Percentiles rank a stretch among this genome's conserved stretches.
Conservation (phyloP, 2,888 invertebrate species). For the Rotaria socialis region DNA sequence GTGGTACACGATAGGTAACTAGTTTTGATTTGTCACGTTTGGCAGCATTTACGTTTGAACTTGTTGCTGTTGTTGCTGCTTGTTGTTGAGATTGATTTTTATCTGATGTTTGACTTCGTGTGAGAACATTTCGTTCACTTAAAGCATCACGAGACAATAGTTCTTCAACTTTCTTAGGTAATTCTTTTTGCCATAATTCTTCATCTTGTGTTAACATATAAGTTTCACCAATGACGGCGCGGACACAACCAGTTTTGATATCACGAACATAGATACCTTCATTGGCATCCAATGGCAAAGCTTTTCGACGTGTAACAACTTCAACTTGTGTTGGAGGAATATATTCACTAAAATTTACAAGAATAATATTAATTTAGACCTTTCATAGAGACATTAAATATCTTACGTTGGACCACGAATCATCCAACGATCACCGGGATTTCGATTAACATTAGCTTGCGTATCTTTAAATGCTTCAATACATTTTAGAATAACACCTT, state of each 20-base stretch:
- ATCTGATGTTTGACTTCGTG: conserved; percentile 33
- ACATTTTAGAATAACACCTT: conserved; percentile 61
- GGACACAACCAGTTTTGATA: conserved; percentile 57
- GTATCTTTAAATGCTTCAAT: conserved; percentile 46
- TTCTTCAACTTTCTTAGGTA: conserved; percentile 56
- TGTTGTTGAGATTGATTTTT: background rate
- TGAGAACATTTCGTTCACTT: conserved; percentile 57
- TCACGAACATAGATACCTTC: conserved; percentile 49
- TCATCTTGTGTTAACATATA: conserved; percentile 63
- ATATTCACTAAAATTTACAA: conserved; percentile 54
- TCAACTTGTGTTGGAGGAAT: conserved; percentile 63
- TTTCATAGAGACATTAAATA: background rate
- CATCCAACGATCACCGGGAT: conserved; percentile 62
- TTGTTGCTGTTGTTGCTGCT: background rate
- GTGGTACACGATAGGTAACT: conserved; percentile 61
- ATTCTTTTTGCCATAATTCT: conserved; percentile 58
- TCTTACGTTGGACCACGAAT: conserved; percentile 59
- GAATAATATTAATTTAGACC: background rate
- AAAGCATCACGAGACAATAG: conserved; percentile 57
- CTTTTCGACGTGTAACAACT: conserved; percentile 59
- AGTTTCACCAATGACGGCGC: conserved; percentile 61
- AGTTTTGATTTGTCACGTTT: conserved; percentile 57
- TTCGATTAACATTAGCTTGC: conserved; percentile 51
- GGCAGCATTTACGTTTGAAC: conserved; percentile 21
- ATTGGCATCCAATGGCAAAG: conserved; percentile 62